A percentile compares a stretch with the other conserved stretches of the same genome.
Conservation (phyloP, 2,888 invertebrate species). For the Apotomis turbidana region DNA sequence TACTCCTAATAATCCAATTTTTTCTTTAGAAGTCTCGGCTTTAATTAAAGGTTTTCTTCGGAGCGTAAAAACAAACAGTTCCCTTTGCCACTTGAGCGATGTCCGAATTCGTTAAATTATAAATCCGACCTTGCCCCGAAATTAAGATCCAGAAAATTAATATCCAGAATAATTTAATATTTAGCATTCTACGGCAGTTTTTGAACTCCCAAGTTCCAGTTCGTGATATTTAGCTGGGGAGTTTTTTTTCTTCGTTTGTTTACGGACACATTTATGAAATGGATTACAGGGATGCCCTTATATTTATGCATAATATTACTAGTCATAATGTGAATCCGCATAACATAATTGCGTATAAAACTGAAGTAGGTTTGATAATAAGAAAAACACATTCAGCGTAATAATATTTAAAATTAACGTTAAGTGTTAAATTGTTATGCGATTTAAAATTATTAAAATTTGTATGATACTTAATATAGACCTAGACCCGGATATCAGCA, state of each 20-base stretch:
- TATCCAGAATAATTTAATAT: constrained; percentile 35
- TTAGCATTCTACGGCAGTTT: constrained; percentile 31
- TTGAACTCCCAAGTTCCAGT: constrained; percentile 11
- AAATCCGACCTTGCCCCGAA: constrained; percentile 33
- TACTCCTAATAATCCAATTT: constrained; percentile 17
- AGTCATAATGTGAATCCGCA: too few relatives aligned
- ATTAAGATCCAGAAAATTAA: constrained; percentile 36
- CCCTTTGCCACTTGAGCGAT: constrained; percentile 43
- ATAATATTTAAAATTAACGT: too few relatives aligned
- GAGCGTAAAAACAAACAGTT: constrained; percentile 41
- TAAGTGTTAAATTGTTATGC: too few relatives aligned
- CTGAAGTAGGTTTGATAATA: too few relatives aligned
- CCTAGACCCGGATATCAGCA: too few relatives aligned
- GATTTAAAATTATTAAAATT: too few relatives aligned
- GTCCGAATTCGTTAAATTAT: constrained; percentile 39
- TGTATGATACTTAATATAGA: too few relatives aligned
- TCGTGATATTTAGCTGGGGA: constrained; percentile 13
- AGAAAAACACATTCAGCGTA: too few relatives aligned
- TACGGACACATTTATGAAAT: background rate
- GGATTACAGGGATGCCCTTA: too few relatives aligned
- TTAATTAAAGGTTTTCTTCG: constrained; percentile 41
- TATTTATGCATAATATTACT: too few relatives aligned
- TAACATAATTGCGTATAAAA: too few relatives aligned
- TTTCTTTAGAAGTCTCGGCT: constrained; percentile 7
- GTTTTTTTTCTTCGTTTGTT: background rate